These are phyloP conservation scores for Calephelis nemesis DNA, from an alignment of 1,140 invertebrate species.

Conservation along the genomic window DNA sequence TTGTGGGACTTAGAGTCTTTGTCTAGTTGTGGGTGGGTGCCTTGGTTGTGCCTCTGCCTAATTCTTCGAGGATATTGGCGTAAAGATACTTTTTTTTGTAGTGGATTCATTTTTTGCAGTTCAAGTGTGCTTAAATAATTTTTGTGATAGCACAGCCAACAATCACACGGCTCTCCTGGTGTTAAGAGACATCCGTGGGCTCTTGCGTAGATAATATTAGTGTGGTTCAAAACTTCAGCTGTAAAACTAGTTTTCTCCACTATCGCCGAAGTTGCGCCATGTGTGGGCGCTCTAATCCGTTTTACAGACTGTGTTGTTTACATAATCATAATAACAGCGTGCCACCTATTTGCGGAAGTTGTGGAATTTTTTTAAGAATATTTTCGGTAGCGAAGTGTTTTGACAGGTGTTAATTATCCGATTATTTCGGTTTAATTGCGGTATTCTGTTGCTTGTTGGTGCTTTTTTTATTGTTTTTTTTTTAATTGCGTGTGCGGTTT, in stretches of 20 bases:
- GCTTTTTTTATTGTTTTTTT: conserved; percentile 20
- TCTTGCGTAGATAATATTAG: too few relatives aligned
- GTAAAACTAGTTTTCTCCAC: not conserved
- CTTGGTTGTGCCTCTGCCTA: too few relatives aligned
- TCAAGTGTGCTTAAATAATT: too few relatives aligned
- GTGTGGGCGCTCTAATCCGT: conserved; percentile 21
- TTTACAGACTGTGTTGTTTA: conserved; percentile 39
- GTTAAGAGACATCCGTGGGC: too few relatives aligned
- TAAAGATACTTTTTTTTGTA: too few relatives aligned
- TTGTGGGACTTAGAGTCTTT: too few relatives aligned
- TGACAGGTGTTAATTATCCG: conserved; percentile 39
- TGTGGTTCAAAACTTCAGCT: too few relatives aligned
- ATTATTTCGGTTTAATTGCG: conserved; percentile 1
- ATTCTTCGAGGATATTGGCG: too few relatives aligned
- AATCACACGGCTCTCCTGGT: too few relatives aligned
- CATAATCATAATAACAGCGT: conserved; percentile 34
- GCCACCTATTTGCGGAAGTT: conserved; percentile 34
- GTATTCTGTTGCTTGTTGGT: not conserved
- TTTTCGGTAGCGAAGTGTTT: conserved; percentile 38
- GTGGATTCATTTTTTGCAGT: too few relatives aligned
- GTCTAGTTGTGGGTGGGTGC: too few relatives aligned
- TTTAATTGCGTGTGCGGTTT: conserved; percentile 14
- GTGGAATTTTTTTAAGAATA: conserved; percentile 47
- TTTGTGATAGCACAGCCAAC: too few relatives aligned
- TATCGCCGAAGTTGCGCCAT: conserved; percentile 13